A percentile compares a stretch with the other conserved stretches of the same genome.
Conservation (phyloP, 1,140 invertebrate species). For the Chironomus striatipennis region DNA sequence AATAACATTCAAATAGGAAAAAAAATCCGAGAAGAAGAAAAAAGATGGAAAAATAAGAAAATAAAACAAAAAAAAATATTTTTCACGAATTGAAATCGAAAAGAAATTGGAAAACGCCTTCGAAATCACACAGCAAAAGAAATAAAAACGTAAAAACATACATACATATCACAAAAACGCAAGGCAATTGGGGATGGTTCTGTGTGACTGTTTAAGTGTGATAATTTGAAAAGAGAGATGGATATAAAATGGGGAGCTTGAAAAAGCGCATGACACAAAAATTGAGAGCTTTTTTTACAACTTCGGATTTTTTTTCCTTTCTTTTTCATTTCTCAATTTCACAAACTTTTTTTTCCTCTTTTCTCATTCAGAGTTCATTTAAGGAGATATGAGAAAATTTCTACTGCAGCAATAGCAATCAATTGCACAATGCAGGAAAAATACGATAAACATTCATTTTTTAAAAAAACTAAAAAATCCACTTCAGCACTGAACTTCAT, state of each 20-base stretch:
- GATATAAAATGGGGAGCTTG: slow-evolving; percentile 9
- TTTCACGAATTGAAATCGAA: not conserved
- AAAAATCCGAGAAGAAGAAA: no score
- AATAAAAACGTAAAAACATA: not conserved
- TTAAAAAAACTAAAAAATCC: not conserved
- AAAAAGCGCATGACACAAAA: slow-evolving; percentile 19
- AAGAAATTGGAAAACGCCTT: slow-evolving; percentile 18
- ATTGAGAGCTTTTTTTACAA: not conserved
- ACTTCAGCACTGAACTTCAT: not conserved
- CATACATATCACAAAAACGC: not conserved
- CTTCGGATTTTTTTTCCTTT: not conserved
- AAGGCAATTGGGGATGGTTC: slow-evolving; percentile 16
- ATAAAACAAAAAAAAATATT: not conserved
- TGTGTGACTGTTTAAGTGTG: slow-evolving; percentile 23
- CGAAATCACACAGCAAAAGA: not conserved
- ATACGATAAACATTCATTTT: not conserved
- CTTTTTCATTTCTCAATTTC: not conserved
- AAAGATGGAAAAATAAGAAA: no score
- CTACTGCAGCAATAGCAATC: not conserved
- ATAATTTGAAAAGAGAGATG: slow-evolving; percentile 24
- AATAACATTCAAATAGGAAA: no score
- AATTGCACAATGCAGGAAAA: slow-evolving; percentile 16
- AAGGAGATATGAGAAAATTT: not conserved
- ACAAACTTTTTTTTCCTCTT: not conserved
- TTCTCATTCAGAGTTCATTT: not conserved